These are phyloP conservation scores for Hartigia nigra DNA, from an alignment of 2,888 invertebrate species.

Conservation along the genomic window DNA sequence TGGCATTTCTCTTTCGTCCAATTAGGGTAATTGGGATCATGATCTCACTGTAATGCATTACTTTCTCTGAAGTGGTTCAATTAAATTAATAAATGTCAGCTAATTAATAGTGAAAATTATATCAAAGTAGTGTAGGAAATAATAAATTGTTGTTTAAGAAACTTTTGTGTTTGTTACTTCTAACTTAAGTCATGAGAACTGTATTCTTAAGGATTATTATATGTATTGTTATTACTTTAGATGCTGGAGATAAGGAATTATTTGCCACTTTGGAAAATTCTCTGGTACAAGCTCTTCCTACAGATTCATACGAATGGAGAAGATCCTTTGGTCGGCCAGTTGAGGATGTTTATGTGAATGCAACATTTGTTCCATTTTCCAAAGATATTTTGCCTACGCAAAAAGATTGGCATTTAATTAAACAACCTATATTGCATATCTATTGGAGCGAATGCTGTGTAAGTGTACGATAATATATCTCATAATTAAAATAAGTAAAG, in stretches of 20 bases:
- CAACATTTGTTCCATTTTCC: slow-evolving; percentile 83
- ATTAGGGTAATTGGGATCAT: background rate
- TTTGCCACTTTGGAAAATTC: slow-evolving; percentile 86
- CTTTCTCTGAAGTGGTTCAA: background rate
- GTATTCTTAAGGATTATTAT: background rate
- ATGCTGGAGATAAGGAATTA: slow-evolving; percentile 86
- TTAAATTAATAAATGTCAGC: background rate
- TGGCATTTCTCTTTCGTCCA: background rate
- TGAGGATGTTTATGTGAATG: slow-evolving; percentile 85
- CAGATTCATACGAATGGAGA: slow-evolving; percentile 92
- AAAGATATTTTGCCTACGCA: slow-evolving; percentile 79
- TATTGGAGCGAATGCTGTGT: slow-evolving; percentile 96
- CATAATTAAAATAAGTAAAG: background rate
- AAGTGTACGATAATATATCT: slow-evolving; percentile 58
- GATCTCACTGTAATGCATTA: background rate
- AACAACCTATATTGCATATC: slow-evolving; percentile 91
- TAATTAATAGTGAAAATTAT: background rate
- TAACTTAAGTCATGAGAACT: background rate
- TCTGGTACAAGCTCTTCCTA: slow-evolving; percentile 82
- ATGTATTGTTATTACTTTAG: slow-evolving; percentile 62
- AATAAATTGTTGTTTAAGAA: slow-evolving; percentile 35
- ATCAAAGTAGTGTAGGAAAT: slow-evolving; percentile 7
- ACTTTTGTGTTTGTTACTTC: slow-evolving; percentile 18
- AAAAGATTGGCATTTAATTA: slow-evolving; percentile 81
- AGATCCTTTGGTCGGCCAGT: slow-evolving; percentile 88